Evolutionary conservation across 2,113 vertebrate genomes (phyloP).

Genomic region (Empidonax alnorum): DNA sequence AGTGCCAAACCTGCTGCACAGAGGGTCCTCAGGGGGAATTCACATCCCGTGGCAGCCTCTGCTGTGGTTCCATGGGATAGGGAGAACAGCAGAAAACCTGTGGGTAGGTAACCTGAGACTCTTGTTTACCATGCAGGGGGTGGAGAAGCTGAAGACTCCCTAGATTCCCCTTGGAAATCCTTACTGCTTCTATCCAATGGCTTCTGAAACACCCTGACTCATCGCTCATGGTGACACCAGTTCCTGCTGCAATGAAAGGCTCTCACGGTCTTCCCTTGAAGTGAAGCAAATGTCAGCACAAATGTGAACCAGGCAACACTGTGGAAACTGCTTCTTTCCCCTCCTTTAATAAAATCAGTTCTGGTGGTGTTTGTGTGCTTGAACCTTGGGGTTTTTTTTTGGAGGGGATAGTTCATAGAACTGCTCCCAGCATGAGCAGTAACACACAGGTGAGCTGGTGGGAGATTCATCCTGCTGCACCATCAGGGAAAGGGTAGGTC

Average conservation of each 20-base stretch:
- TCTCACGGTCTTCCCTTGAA: background rate
- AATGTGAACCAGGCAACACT: background rate
- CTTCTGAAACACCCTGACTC: background rate
- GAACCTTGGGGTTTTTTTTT: background rate
- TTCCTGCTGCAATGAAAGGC: background rate
- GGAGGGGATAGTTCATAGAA: background rate
- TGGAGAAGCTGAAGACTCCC: background rate
- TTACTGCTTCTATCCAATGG: background rate
- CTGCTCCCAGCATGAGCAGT: accelerated
- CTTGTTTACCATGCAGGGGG: background rate
- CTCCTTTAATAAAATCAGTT: conserved; percentile 17
- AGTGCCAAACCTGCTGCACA: background rate
- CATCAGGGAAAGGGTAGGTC: background rate
- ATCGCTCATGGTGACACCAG: accelerated
- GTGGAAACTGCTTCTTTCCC: background rate
- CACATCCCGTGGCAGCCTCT: background rate
- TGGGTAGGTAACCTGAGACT: background rate
- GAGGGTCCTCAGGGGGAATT: background rate
- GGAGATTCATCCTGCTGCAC: background rate
- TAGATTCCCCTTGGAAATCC: background rate
- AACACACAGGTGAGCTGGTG: background rate
- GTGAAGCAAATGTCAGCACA: background rate
- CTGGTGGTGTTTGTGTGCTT: background rate
- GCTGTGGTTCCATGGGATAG: background rate
- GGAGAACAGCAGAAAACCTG: background rate